Conservation (phyloP, 2,797 vertebrate species). For the Sebastes wilsoni region DNA sequence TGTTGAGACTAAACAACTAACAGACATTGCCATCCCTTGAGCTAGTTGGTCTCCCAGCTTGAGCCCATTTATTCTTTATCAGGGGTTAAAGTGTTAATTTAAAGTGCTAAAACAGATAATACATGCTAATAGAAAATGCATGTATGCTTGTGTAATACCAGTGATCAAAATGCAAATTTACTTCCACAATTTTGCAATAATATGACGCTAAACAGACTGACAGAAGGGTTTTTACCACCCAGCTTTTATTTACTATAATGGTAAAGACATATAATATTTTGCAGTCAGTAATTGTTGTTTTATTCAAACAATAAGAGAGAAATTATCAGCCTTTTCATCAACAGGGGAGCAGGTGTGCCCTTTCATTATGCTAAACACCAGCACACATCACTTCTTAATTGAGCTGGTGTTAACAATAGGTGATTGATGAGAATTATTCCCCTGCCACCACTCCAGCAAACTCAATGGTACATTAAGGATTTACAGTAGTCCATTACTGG, state of each 20-base stretch:
- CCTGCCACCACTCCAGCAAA: constrained; percentile 40
- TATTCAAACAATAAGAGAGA: background rate
- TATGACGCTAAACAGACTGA: background rate
- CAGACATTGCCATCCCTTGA: background rate
- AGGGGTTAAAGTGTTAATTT: background rate
- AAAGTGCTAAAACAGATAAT: background rate
- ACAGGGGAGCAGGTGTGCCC: constrained; percentile 29
- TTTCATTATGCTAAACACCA: constrained; percentile 64
- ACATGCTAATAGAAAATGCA: background rate
- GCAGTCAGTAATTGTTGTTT: background rate
- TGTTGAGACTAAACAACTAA: background rate
- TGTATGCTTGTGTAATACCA: background rate
- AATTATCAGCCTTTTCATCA: constrained; percentile 10
- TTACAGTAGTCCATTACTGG: constrained; percentile 51
- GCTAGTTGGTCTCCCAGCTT: background rate
- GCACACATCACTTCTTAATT: constrained; percentile 58
- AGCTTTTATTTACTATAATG: background rate
- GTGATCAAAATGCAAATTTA: background rate
- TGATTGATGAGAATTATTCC: constrained; percentile 63
- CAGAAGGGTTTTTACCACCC: background rate
- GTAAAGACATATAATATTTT: background rate
- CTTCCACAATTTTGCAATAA: background rate
- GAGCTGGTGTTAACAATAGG: constrained; percentile 56
- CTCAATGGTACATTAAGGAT: constrained; percentile 35
- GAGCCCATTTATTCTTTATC: background rate